Conservation (phyloP, 2,797 vertebrate species). For the Sebastes kiyomatsui region DNA sequence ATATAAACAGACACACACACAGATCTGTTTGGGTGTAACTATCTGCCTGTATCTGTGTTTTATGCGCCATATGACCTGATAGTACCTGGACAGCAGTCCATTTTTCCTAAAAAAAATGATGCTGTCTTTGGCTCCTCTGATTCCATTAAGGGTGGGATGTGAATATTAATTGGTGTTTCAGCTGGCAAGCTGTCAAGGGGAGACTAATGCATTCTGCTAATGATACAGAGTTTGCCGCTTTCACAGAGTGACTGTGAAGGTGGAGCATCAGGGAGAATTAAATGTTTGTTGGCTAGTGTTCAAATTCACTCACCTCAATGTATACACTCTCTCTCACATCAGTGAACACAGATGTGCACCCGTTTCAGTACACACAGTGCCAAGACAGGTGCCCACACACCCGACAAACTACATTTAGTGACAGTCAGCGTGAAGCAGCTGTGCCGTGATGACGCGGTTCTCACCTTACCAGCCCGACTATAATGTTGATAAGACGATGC, state of each 20-base stretch:
- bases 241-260: slow-evolving; percentile 62
- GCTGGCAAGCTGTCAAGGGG: slow-evolving; percentile 53
- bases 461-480: not conserved
- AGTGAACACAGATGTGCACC: slow-evolving; percentile 32
- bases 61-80: slow-evolving; percentile 21
- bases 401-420: slow-evolving; percentile 4
- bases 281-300: slow-evolving; percentile 67
- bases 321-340: not conserved
- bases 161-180: slow-evolving; percentile 67
- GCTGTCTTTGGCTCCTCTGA: slow-evolving; percentile 38
- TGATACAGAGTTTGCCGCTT: slow-evolving; percentile 67
- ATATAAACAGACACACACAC: slow-evolving; percentile 25
- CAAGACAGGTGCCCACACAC: slow-evolving; percentile 8
- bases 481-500: not conserved
- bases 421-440: slow-evolving; percentile 24
- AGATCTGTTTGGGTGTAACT: not conserved
- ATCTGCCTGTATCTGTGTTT: not conserved
- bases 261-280: slow-evolving; percentile 61
- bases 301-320: slow-evolving; percentile 54
- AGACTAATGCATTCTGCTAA: slow-evolving; percentile 73
- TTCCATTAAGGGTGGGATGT: slow-evolving; percentile 43
- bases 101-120: slow-evolving; percentile 29
- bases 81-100: slow-evolving; percentile 23
- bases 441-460: not conserved
- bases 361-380: slow-evolving; percentile 7